Evolutionary conservation across 2,113 vertebrate genomes (phyloP), one percentile per base, ranked within the genome.

Genomic region (Crotalus horridus): DNA sequence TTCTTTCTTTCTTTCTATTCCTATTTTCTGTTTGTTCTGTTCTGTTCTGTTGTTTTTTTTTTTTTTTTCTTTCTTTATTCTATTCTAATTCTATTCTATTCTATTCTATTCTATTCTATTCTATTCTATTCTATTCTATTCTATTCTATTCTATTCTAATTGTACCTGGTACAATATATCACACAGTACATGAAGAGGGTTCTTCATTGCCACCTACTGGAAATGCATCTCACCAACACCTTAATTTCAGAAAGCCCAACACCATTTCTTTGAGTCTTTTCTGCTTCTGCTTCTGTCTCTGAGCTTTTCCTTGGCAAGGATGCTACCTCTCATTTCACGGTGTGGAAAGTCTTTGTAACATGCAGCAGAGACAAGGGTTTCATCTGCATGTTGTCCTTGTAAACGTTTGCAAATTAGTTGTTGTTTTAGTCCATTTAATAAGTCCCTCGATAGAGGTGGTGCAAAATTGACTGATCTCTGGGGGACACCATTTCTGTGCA

Each of bases 141-240:
- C 48, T 51, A 9, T 51, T 51, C 48, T 51, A 51, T 51, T 51
- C 48, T 51, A 9, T 9, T 51, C 48, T 51, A 51, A 9, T 26
- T 64, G 26, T 29, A 12, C 61, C 12, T 4, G 61, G 61, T 64
- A 29, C 26, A 64, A n/a, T 69, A 69, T n/a, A 33, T 69, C 64
- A 17, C 64, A 69, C 10, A 61, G 43, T 39, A 12, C 46, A 29
- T 11, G 17, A 81, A 81, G 33, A 21, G 33, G 39, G 26, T 88
- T 92, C 59, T 92, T 69, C 91, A 92, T 23, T 46, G 88, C 88
- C 92, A 90, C 61, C 92, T 93, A 43, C 55, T 90, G 92, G 88
- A 1, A 53, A 54, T 43, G 17, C 46, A 9, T 85, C 46, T 24
- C 24, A 20, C 10, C 20, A 1, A 6, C 10, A 6, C 23, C 46